A percentile compares a stretch with the other conserved stretches of the same genome.
These are phyloP conservation scores for Pseudochirops cupreus DNA, from an alignment of 2,797 vertebrate genomes.

Conservation along the genomic window DNA sequence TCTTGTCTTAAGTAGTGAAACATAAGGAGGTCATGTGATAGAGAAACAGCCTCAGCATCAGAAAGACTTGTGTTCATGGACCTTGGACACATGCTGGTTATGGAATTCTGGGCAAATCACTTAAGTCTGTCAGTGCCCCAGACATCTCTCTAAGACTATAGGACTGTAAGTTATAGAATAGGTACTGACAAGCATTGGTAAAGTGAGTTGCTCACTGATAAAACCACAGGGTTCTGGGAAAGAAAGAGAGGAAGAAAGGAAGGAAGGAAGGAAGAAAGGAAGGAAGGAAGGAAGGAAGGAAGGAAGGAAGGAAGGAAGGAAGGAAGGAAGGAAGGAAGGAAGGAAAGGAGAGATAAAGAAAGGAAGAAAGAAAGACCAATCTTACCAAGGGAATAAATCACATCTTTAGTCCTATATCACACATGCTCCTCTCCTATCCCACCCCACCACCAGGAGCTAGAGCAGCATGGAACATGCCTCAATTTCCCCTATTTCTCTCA, in stretches of 20 bases:
- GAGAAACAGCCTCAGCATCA: not conserved
- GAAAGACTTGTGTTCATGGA: not conserved
- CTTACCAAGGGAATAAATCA: not conserved
- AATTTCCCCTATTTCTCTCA: not conserved
- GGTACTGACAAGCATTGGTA: not conserved
- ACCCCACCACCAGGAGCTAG: not conserved
- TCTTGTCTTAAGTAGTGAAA: not conserved
- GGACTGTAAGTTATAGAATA: not conserved
- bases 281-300: too few species aligned
- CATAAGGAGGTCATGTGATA: not conserved
- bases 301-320: too few species aligned
- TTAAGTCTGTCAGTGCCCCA: not conserved
- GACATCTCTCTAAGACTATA: not conserved
- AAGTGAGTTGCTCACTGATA: not conserved
- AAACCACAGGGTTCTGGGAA: not conserved
- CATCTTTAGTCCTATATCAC: not conserved
- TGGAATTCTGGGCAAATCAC: not conserved
- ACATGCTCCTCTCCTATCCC: not conserved
- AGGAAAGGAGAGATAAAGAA: too few species aligned
- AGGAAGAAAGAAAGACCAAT: not conserved
- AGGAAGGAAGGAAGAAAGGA: too few species aligned
- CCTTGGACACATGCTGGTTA: not conserved
- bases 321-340: too few species aligned
- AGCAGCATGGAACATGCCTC: not conserved
- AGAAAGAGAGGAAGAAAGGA: too few species aligned